phyloP scores from a whole-genome alignment of 2,888 invertebrate species.

The Mactromeris polynyma region DNA sequence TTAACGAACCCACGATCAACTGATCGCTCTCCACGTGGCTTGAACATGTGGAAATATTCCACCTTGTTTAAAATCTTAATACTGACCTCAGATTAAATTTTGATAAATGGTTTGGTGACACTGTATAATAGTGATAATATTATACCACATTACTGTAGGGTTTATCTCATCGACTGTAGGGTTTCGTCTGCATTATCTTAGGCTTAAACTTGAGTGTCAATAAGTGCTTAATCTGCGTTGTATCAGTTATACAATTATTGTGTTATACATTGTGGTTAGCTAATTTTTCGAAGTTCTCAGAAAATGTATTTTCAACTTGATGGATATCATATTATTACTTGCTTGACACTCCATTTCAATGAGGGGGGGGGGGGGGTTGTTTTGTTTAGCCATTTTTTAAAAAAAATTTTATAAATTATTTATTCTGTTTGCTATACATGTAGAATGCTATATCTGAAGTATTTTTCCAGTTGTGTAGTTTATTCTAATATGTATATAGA shows the following conservation, averaged over 20 bases:
- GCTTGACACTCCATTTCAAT: too few relatives aligned
- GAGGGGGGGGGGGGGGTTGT: too few relatives aligned
- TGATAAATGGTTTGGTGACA: background rate
- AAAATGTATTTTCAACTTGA: too few relatives aligned
- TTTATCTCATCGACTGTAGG: background rate
- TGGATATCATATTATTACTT: too few relatives aligned
- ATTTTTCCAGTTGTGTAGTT: background rate
- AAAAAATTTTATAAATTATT: too few relatives aligned
- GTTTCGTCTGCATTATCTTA: background rate
- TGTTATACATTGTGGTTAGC: background rate
- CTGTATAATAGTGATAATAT: background rate
- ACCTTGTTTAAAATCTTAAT: background rate
- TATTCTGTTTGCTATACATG: too few relatives aligned
- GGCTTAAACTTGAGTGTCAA: background rate
- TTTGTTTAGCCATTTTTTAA: too few relatives aligned
- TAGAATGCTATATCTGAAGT: background rate
- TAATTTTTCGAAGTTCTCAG: background rate
- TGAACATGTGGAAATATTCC: background rate
- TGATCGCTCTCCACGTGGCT: constrained; percentile 14
- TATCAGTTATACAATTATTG: background rate
- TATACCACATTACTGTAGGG: background rate
- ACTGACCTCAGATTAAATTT: background rate
- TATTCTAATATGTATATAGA: background rate
- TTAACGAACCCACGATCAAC: background rate
- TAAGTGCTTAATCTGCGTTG: background rate